Base-by-base conservation (phyloP, 2,797 vertebrate species). In the Apogon talboti region DNA sequence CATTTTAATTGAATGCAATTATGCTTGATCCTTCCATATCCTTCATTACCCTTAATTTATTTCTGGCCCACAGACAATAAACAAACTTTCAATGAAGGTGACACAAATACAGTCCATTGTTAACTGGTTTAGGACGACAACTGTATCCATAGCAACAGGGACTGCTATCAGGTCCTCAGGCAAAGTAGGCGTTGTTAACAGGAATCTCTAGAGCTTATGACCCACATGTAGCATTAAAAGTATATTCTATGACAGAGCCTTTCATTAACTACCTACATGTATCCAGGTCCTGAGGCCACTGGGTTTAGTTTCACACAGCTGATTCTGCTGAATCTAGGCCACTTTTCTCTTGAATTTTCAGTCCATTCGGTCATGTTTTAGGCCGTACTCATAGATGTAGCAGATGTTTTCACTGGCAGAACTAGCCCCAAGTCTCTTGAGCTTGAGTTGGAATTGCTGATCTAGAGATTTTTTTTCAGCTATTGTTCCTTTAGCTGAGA, bases 381-480 rank as follows among this genome's bases (percentile, higher is more conserved):
- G 71, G 62, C 71, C 51, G 6, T 43, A 62, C 53, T 86, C 71
- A 73, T 78, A 71, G 68, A 84, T 83, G 78, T 74, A 76, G 69
- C 87, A 85, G 88, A 91, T 87, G 84, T 83, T 85, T 75, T 71
- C 77, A 53, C 82, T 83, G 76, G 81, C 79, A 70, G 76, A 79
- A 79, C 67, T 60, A 69, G 40, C 60, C 63, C 4, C 3, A 54
- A 69, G 74, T 84, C 83, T 87, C 87, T 48, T 57, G 80, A 71
- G 85, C 64, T 59, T 65, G 56, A 59, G 69, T 52, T 71, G 61
- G 57, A 89, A 82, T 48, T 79, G 87, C 87, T 89, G 88, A 91
- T 78, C 14, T 73, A 77, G 68, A 74, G 12, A 49, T 79, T 84
- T 69, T 79, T 84, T 69, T 46, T 40, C n/a, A 18, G n/a, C 15